Conservation (phyloP, 1,140 invertebrate species). For the Macrosteles quadrilineatus region DNA sequence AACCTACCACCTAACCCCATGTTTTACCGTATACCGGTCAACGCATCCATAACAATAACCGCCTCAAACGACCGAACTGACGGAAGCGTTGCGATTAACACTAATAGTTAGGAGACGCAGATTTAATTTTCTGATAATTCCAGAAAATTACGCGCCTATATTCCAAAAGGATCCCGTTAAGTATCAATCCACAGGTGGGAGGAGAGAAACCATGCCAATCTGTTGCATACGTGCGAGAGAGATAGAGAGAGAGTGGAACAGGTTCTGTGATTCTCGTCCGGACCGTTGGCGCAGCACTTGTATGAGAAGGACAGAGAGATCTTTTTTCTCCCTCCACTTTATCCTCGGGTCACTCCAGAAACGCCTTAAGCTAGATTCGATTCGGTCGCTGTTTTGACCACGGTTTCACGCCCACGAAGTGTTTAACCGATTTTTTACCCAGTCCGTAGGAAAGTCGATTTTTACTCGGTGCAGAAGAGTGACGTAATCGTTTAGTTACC, state of each 20-base stretch:
- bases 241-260: constrained; percentile 18
- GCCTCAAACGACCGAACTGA: too few relatives aligned
- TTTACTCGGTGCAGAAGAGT: too few relatives aligned
- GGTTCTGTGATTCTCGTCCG: constrained; percentile 16
- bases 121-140: constrained; percentile 26
- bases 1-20: too few relatives aligned
- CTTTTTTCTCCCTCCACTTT: constrained; percentile 5
- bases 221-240: background rate
- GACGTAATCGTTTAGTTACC: too few relatives aligned
- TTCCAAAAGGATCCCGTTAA: constrained; percentile 21
- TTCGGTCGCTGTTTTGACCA: constrained; percentile 21
- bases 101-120: constrained; percentile 1
- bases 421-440: too few relatives aligned
- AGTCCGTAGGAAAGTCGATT: too few relatives aligned
- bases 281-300: constrained; percentile 27
- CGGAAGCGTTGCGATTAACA: background rate
- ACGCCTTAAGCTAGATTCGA: constrained; percentile 27
- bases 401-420: background rate
- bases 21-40: too few relatives aligned
- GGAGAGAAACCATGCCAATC: constrained; percentile 10
- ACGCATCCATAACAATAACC: too few relatives aligned
- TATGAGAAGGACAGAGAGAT: constrained; percentile 8
- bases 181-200: constrained; percentile 4
- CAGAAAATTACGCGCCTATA: constrained; percentile 7
- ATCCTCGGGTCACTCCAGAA: constrained; percentile 26